Evolutionary conservation across 37 sponge, comb jelly and placozoan genomes (phyloP).

Genomic region (Mnemiopsis leidyi): DNA sequence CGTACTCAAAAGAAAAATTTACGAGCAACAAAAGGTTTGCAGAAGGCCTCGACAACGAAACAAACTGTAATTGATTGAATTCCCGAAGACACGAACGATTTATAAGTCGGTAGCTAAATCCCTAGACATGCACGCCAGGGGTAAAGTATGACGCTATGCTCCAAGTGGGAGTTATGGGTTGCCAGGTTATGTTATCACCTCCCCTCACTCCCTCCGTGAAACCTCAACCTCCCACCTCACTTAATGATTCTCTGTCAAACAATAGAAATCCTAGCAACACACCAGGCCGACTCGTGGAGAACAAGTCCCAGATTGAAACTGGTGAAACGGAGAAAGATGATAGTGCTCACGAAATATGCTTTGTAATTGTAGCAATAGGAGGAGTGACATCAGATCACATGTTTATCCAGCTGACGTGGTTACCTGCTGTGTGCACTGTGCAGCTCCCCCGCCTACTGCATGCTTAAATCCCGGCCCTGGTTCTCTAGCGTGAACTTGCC

Average conservation of each 20-base stretch:
- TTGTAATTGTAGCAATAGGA: neutral
- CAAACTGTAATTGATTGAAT: too few relatives aligned
- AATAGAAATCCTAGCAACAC: neutral
- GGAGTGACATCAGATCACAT: neutral
- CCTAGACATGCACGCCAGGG: neutral
- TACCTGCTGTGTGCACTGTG: neutral
- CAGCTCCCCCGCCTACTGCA: too few relatives aligned
- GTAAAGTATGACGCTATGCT: neutral
- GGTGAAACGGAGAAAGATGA: neutral
- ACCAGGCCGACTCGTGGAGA: neutral
- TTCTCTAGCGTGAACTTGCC: neutral
- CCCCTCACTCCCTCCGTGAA: neutral
- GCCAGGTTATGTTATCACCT: neutral
- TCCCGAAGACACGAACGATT: too few relatives aligned
- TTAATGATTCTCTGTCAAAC: neutral
- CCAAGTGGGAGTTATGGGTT: neutral
- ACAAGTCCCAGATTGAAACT: neutral
- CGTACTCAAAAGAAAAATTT: too few relatives aligned
- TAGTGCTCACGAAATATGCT: neutral
- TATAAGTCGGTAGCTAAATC: neutral
- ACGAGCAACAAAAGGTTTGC: too few relatives aligned
- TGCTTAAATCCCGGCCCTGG: neutral
- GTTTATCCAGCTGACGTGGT: neutral
- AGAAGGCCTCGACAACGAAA: too few relatives aligned
- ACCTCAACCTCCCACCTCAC: neutral